phyloP scores from a whole-genome alignment of 2,888 invertebrate species.

The Drosophila antonietae region DNA sequence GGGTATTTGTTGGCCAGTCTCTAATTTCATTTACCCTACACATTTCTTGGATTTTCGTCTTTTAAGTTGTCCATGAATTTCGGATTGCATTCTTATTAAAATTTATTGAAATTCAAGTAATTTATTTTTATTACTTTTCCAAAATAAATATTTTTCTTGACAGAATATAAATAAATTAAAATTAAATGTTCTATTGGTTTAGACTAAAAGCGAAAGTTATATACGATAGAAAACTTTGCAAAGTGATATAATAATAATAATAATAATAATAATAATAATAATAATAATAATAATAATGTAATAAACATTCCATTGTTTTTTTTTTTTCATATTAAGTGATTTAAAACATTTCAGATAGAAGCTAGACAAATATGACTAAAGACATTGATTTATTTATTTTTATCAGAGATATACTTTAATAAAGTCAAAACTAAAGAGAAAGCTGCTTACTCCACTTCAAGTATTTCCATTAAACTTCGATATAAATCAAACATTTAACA shows the following conservation, averaged over 20 bases:
- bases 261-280: no score
- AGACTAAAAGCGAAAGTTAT: background rate
- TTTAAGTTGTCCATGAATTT: background rate
- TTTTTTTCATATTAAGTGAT: no score
- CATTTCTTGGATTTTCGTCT: background rate
- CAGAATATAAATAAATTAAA: background rate
- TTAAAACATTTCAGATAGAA: background rate
- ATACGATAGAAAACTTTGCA: background rate
- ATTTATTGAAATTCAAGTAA: background rate
- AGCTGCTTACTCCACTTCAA: background rate
- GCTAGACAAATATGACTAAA: no score
- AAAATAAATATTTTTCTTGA: background rate
- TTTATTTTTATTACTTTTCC: background rate
- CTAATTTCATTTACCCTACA: background rate
- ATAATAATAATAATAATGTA: no score
- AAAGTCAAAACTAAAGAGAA: background rate
- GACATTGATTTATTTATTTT: no score
- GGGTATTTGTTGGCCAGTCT: background rate
- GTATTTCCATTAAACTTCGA: background rate
- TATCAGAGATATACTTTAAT: background rate
- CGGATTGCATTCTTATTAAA: background rate
- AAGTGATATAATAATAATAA: background rate
- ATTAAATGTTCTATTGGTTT: background rate
- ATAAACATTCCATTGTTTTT: no score
- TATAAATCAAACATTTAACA: background rate